These are phyloP conservation scores for Sepioteuthis lessoniana DNA, from an alignment of 2,888 invertebrate genomes.

Conservation along the genomic window DNA sequence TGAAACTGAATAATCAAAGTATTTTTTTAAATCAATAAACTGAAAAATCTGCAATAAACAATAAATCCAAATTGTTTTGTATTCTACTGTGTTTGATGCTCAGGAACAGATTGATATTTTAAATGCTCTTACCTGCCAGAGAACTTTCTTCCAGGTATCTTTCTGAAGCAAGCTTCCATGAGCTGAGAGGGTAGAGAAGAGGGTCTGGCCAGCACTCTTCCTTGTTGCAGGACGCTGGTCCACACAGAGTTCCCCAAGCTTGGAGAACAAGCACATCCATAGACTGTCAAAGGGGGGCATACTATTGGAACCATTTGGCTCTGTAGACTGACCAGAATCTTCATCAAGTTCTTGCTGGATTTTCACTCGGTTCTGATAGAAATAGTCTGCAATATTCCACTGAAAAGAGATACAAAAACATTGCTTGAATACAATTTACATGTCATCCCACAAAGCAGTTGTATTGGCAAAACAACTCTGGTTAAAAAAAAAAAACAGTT, in stretches of 20 bases:
- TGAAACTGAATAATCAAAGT: no score
- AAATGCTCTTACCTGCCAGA: constrained; percentile 83
- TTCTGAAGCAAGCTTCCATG: constrained; percentile 91
- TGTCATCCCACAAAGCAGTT: no score
- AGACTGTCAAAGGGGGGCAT: constrained; percentile 86
- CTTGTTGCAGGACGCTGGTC: constrained; percentile 96
- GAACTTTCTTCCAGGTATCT: constrained; percentile 93
- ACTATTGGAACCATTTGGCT: constrained; percentile 49
- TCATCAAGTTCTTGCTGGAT: constrained; percentile 69
- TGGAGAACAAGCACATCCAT: constrained; percentile 91
- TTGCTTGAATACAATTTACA: no score
- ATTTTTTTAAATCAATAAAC: no score
- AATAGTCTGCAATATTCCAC: constrained; percentile 99
- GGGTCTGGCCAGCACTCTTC: constrained; percentile 96
- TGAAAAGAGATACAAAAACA: constrained; percentile 76
- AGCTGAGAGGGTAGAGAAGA: constrained; percentile 97
- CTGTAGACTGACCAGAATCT: constrained; percentile 52
- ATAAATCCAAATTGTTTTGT: no score
- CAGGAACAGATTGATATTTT: background rate
- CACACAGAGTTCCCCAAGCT: constrained; percentile 84
- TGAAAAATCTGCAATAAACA: no score
- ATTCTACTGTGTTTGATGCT: no score
- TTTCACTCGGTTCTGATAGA: constrained; percentile 91
- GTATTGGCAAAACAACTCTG: no score
- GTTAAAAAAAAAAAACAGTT: no score